Conservation (phyloP, 1,140 invertebrate genomes). For the Reticulitermes speratus region DNA sequence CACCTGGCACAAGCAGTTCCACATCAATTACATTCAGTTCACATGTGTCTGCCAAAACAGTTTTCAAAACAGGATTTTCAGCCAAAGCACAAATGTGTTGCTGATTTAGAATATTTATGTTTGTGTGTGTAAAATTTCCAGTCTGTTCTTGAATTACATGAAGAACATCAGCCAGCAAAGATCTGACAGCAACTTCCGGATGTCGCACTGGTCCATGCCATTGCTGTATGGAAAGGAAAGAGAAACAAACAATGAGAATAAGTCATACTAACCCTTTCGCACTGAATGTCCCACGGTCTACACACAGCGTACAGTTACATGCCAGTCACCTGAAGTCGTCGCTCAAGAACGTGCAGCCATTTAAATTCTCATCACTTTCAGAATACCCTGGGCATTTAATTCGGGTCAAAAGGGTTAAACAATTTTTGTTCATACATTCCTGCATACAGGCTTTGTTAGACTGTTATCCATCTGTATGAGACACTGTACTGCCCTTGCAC, state of each 20-base stretch:
- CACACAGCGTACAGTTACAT: too few relatives aligned
- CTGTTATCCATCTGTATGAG: too few relatives aligned
- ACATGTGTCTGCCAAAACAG: conserved; percentile 42
- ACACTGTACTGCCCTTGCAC: too few relatives aligned
- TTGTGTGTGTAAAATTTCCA: not conserved
- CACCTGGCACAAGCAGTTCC: conserved; percentile 44
- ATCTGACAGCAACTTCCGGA: conserved; percentile 31
- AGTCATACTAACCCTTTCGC: too few relatives aligned
- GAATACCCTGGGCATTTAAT: too few relatives aligned
- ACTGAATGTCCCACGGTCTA: too few relatives aligned
- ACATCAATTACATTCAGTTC: conserved; percentile 42
- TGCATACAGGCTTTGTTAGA: too few relatives aligned
- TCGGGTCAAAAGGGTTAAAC: too few relatives aligned
- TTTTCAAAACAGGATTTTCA: conserved; percentile 43
- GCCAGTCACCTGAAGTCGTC: too few relatives aligned
- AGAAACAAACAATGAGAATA: not conserved
- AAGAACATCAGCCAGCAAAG: conserved; percentile 26
- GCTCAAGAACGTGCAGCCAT: too few relatives aligned
- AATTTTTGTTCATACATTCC: too few relatives aligned
- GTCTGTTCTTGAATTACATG: not conserved
- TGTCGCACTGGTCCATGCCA: conserved; percentile 26
- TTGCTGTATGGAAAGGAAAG: conserved; percentile 26
- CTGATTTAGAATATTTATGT: not conserved
- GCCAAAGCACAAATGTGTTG: not conserved
- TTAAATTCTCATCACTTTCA: too few relatives aligned